Evolutionary conservation across 2,797 vertebrate species (phyloP), one percentile per base, ranked within the genome.

Genomic region (Tenualosa ilisha): DNA sequence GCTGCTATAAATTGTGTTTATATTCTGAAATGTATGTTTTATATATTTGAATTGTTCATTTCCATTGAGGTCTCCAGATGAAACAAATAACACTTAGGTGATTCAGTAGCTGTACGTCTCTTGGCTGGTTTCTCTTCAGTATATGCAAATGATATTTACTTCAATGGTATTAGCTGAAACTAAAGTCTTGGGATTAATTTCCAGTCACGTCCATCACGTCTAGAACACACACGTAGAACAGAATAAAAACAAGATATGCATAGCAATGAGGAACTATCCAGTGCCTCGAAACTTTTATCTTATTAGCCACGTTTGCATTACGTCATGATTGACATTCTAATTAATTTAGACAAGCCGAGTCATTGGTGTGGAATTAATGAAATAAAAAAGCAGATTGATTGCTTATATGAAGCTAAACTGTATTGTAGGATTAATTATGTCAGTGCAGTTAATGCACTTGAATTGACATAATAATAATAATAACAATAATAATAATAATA

Each of bases 241-340:
- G 72, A 40, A 79, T 79, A 40, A 22, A 79, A 79, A 79, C 72
- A 79, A 79, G 72, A 22, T 43, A n/a, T 46, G 72, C 37, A 79
- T 79, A 79, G 72, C 17, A 79, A 79, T 79, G 72, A 79, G 72
- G 15, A 79, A 79, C 72, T 75, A 17, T 6, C 13, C 7, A 75
- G 17, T 75, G 68, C 37, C 68, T 40, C 43, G 2, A 46, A 79
- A 79, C 72, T 79, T 79, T 79, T 43, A 79, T 79, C 72, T 79
- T 79, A 79, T 79, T 79, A 51, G 87, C 84, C 86, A 72, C 81
- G 20, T 88, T 51, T 56, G 20, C 68, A 65, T 89, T 88, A 50
- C 85, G 84, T 88, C 85, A 88, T 83, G 56, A 84, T 43, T 81
- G 63, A 85, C 43, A 49, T 79, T 49, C 51, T 83, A 81, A 87